These are phyloP conservation scores for Halotydeus destructor DNA, from an alignment of 1,140 invertebrate genomes.

Conservation along the genomic window DNA sequence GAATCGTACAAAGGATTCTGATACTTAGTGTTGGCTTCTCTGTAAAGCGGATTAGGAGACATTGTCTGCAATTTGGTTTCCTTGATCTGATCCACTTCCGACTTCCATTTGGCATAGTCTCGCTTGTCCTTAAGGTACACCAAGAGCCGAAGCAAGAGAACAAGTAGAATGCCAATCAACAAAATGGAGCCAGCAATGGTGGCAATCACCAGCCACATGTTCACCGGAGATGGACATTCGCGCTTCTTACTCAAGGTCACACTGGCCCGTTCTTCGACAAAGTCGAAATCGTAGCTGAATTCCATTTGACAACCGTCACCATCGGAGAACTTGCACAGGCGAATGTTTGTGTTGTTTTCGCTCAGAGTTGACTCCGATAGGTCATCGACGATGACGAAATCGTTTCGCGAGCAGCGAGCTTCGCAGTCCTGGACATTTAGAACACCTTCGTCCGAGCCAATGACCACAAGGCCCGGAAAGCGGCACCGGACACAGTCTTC, in stretches of 20 bases:
- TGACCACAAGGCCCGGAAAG: too few relatives aligned
- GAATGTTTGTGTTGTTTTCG: neutral
- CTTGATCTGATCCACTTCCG: conserved; percentile 14
- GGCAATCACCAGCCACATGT: conserved; percentile 12
- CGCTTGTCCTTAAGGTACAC: conserved; percentile 16
- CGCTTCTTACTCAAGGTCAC: conserved; percentile 1
- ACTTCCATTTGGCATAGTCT: conserved; percentile 12
- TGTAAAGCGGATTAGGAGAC: conserved; percentile 15
- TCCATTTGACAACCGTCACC: conserved; percentile 15
- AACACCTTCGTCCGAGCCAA: neutral
- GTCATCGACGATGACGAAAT: neutral
- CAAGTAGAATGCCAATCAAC: conserved; percentile 14
- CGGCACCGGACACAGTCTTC: too few relatives aligned
- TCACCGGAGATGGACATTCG: conserved; percentile 16
- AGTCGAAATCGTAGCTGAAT: conserved; percentile 15
- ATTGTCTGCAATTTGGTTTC: neutral
- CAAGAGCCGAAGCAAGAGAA: conserved; percentile 12
- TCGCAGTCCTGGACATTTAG: conserved; percentile 15
- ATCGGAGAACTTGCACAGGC: conserved; percentile 16
- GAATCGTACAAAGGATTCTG: conserved; percentile 14
- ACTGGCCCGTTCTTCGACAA: conserved; percentile 12
- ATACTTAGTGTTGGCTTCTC: conserved; percentile 13
- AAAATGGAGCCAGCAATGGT: conserved; percentile 14
- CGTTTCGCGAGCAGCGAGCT: conserved; percentile 6
- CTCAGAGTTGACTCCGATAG: neutral